Base-by-base conservation (phyloP, 2,888 invertebrate genomes). In the Liodrosophila aerea region DNA sequence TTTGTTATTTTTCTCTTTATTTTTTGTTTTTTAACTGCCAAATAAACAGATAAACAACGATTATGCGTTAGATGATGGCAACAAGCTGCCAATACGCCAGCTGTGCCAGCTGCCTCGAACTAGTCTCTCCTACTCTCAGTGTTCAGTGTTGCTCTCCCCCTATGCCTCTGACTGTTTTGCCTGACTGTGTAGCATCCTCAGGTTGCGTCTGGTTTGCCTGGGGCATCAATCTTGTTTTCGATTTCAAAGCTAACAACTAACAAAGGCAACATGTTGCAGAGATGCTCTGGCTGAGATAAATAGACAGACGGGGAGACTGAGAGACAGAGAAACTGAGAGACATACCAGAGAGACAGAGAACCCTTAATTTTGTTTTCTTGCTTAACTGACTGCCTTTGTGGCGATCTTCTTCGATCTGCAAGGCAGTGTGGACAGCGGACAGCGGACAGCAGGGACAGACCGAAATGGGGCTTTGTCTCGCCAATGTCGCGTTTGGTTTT, bases 181-280 rank as follows among this genome's bases (percentile, higher is more conserved):
- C 50, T 22, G 13, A 7, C n/a, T 29, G 39, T 15, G 27, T 46
- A 47, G 16, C 29, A 52, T 39, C 53, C 54, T 72, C 56, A 49
- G 44, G 46, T 50, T 67, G 59, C 15, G 39, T 31, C 61, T 61
- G 44, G 58, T 59, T 52, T 39, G 46, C 59, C 49, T 40, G 36
- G 31, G 52, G 71, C 73, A 77, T 78, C 74, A 81, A 78, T 81
- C 76, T 78, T 74, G 78, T 81, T 78, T 78, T 78, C 78, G 78
- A 69, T 78, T 78, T 78, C 78, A 76, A 72, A 78, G 61, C 66
- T 49, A n/a, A 66, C 51, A 45, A 54, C 54, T 64, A 71, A 66
- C 45, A 45, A 57, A 67, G 61, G 74, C 64, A 76, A 76, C 73
- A 59, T 73, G 76, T 64, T 73, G 64, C 59, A 67, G 29, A 51